Evolutionary conservation across 2,888 invertebrate genomes (phyloP), one percentile per base, ranked within the genome.

Genomic region (Resseliella maxima): DNA sequence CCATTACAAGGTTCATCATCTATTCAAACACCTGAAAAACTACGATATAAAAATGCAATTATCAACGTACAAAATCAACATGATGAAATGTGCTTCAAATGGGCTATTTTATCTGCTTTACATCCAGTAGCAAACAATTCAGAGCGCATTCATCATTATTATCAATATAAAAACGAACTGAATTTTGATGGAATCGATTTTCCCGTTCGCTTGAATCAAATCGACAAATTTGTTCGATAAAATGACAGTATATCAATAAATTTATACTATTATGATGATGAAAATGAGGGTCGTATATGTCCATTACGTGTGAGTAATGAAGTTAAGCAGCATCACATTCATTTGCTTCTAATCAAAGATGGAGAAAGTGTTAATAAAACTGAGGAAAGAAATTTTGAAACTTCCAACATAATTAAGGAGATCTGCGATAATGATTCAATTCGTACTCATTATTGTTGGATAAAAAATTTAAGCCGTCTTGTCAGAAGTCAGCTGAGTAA

Each of bases 181-280:
- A 64, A 64, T 64, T 64, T 64, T 64, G 64, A 64, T 64, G 64
- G 64, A 64, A 64, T 64, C 64, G 64, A 64, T 64, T 64, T 64
- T n/a, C n/a, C n/a, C n/a, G n/a, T n/a, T n/a, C n/a, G n/a, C n/a
- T n/a, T n/a, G n/a, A n/a, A n/a, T 54, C 64, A 64, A 64, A 64
- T 64, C 64, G 64, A 64, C 31, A 64, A 64, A 64, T 64, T 64
- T 64, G 64, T 64, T 64, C 64, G 64, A 64, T 27, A 64, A 64
- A 64, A 64, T 31, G 64, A 64, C 64, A 64, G 18, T 64, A 64
- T 64, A 64, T 31, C 64, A 64, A 64, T 64, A 64, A 64, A 64
- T 64, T 64, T 64, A 64, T 64, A 64, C 64, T 64, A 64, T 64
- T 64, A 64, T 27, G 64, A 64, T 64, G 64, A 64, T 64, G 64